phyloP scores from a whole-genome alignment of 1,140 invertebrate species.

The Argopecten irradians region DNA sequence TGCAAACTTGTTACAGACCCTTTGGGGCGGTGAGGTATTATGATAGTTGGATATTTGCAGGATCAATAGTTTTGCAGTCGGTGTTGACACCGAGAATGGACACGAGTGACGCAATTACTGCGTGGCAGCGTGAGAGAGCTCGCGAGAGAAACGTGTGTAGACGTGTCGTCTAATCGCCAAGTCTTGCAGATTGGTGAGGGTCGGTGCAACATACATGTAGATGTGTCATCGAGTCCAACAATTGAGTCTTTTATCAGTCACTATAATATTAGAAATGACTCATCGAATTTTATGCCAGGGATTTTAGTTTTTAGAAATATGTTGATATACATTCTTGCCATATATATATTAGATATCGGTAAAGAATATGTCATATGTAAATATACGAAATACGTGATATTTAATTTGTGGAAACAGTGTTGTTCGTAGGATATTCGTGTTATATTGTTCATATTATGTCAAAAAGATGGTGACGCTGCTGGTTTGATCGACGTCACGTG shows the following conservation, averaged over 20 bases:
- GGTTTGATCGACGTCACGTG: not conserved
- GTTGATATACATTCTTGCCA: constrained; percentile 16
- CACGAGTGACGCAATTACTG: not conserved
- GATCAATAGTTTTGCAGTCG: not conserved
- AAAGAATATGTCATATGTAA: not conserved
- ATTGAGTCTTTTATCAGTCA: constrained; percentile 22
- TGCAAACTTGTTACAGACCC: not conserved
- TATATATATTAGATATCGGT: constrained; percentile 23
- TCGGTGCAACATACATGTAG: not conserved
- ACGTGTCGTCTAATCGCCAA: not conserved
- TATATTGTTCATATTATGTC: not conserved
- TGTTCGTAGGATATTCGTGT: not conserved
- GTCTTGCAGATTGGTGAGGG: not conserved
- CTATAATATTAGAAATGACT: not conserved
- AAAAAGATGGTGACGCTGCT: not conserved
- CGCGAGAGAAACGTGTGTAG: not conserved
- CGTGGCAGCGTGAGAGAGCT: not conserved
- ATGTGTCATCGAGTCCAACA: not conserved
- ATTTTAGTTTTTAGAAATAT: constrained; percentile 23
- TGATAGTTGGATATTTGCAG: not conserved
- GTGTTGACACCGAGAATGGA: not conserved
- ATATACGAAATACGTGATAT: constrained; percentile 8
- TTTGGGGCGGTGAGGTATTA: not conserved
- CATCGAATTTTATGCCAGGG: constrained; percentile 20
- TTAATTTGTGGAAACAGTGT: constrained; percentile 18